These are phyloP conservation scores for Pogonocherus hispidulus DNA, from an alignment of 2,888 invertebrate species.

Conservation along the genomic window DNA sequence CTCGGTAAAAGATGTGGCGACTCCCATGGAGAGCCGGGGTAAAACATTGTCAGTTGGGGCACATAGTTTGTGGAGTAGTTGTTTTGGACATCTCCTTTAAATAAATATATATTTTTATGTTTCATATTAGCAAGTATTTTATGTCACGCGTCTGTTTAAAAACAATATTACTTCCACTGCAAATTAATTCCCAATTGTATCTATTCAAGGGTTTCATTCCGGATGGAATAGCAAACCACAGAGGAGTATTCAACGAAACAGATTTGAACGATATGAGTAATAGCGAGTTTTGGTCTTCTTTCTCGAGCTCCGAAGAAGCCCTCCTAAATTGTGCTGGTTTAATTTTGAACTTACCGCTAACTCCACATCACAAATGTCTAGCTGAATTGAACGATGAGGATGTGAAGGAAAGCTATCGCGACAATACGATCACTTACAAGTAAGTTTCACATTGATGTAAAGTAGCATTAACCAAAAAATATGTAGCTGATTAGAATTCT, in stretches of 20 bases:
- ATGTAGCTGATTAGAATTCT: background rate
- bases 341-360: constrained; percentile 79
- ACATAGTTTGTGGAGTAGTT: too few relatives aligned
- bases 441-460: constrained; percentile 57
- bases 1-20: too few relatives aligned
- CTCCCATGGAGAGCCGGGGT: too few relatives aligned
- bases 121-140: too few relatives aligned
- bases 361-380: constrained; percentile 74
- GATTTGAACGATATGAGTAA: constrained; percentile 79
- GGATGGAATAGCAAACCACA: constrained; percentile 77
- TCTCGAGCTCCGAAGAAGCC: constrained; percentile 85
- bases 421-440: constrained; percentile 80
- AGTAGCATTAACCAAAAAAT: background rate
- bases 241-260: constrained; percentile 76
- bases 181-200: too few relatives aligned
- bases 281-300: constrained; percentile 86
- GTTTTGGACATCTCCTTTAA: too few relatives aligned
- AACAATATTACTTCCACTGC: too few relatives aligned
- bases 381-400: constrained; percentile 66
- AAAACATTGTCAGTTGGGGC: too few relatives aligned
- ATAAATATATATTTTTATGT: too few relatives aligned
- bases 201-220: constrained; percentile 74
- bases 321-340: constrained; percentile 81
- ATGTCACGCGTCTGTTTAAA: too few relatives aligned
- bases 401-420: constrained; percentile 70